Evolutionary conservation across 2,888 invertebrate genomes (phyloP), one percentile per base, ranked within the genome.

Genomic region (Zele albiditarsus): DNA sequence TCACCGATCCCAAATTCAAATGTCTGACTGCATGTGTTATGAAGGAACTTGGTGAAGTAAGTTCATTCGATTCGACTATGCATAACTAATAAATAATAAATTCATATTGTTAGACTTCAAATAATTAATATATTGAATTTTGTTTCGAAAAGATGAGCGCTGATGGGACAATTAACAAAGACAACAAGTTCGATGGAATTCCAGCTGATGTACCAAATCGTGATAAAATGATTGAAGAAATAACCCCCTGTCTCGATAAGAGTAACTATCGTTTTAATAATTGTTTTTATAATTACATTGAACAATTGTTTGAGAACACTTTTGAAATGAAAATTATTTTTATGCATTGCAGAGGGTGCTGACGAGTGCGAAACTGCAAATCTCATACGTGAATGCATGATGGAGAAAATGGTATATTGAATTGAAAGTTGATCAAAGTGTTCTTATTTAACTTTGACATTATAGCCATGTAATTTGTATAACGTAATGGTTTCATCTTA

Each of bases 11-110:
- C 2, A 77, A 76, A 58, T 14, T 70, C 2, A 78, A 76, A 67
- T 80, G 80, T 57, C 76, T 81, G 63, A 53, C 58, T 20, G 79
- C 80, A 10, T 81, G 80, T 42, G 8, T 81, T 23, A 71, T 79
- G 80, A 75, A 74, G n/a, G n/a, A 42, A 14, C 33, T 20, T 2
- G 78, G 78, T 62, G 20, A 38, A 16, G 80, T 80, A 25, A 77
- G 76, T 60, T 10, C 20, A 58, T 20, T 16, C 31, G n/a, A 53
- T 23, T 12, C 4, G 38, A 62, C 25, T 3, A 8, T 27, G 12
- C 2, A 46, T 46, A 46, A 46, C 3, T 46, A 16, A 46, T 46
- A 16, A 46, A 3, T 3, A 46, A 46, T 46, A n/a, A 16, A 42
- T 42, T 12, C 3, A 46, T n/a, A 46, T 46, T 6, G 6, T 46